Conservation (phyloP, 2,888 invertebrate genomes). For the Encarsia formosa region DNA sequence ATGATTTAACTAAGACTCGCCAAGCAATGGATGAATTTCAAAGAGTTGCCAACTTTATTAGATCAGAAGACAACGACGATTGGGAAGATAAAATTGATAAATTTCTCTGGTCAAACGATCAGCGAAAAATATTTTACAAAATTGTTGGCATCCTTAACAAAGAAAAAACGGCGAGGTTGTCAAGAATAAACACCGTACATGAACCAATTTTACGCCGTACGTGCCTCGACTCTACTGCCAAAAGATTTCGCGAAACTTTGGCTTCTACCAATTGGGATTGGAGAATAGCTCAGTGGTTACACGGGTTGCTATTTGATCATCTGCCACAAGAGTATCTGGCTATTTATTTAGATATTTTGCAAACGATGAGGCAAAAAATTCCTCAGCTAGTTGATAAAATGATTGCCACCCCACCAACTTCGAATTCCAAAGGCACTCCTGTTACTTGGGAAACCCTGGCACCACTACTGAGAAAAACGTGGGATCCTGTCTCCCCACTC, state of each 20-base stretch:
- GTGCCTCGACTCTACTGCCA: slow-evolving; percentile 67
- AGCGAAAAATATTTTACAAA: slow-evolving; percentile 64
- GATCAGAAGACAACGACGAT: slow-evolving; percentile 57
- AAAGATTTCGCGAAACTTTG: slow-evolving; percentile 64
- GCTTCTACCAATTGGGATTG: slow-evolving; percentile 71
- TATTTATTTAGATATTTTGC: slow-evolving; percentile 73
- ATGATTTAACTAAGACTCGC: slow-evolving; percentile 60
- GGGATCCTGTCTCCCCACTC: slow-evolving; percentile 67
- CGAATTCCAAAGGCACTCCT: slow-evolving; percentile 52
- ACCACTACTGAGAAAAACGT: slow-evolving; percentile 64
- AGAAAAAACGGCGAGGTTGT: slow-evolving; percentile 63
- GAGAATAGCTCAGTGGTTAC: slow-evolving; percentile 73
- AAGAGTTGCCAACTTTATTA: slow-evolving; percentile 60
- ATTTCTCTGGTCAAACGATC: slow-evolving; percentile 60
- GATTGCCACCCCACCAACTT: slow-evolving; percentile 56
- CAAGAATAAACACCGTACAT: slow-evolving; percentile 57
- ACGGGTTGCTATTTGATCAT: slow-evolving; percentile 65
- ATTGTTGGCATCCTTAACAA: slow-evolving; percentile 63
- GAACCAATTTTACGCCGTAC: slow-evolving; percentile 68
- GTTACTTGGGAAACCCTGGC: slow-evolving; percentile 62
- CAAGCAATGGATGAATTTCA: slow-evolving; percentile 71
- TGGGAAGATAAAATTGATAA: slow-evolving; percentile 69
- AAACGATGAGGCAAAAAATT: slow-evolving; percentile 65
- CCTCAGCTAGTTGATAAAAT: slow-evolving; percentile 72
- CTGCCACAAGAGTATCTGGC: slow-evolving; percentile 64